Evolutionary conservation across 2,888 invertebrate genomes (phyloP).

Genomic region (Rutpela maculata): DNA sequence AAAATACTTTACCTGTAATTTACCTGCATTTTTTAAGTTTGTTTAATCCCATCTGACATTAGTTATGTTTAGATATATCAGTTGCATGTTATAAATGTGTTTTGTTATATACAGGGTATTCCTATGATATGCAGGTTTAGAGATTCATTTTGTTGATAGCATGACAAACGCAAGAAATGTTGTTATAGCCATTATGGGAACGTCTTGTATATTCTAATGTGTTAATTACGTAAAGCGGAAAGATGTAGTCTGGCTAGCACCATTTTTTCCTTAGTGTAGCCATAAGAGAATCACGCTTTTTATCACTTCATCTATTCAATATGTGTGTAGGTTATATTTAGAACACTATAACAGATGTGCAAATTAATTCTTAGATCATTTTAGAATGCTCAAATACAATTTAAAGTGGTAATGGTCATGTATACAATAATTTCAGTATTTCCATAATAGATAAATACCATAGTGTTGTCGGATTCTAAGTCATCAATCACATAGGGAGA

Average conservation of each 20-base stretch:
- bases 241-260: background rate
- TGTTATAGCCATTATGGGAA: background rate
- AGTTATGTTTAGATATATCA: constrained; percentile 17
- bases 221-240: background rate
- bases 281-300: no score
- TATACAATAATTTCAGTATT: no score
- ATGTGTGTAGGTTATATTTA: no score
- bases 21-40: constrained; percentile 20
- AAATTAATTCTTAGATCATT: no score
- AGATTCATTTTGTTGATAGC: background rate
- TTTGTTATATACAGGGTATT: background rate
- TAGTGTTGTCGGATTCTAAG: no score
- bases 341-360: no score
- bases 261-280: no score
- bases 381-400: no score
- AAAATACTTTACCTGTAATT: constrained; percentile 14
- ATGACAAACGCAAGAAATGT: background rate
- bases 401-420: no score
- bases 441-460: no score
- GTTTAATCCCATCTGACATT: constrained; percentile 22
- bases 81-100: constrained; percentile 14
- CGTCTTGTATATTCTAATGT: background rate
- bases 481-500: no score
- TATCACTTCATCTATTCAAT: no score
- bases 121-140: background rate